A percentile compares a stretch with the other conserved stretches of the same genome.
Conservation (phyloP, 2,797 vertebrate genomes). For the Ibycter americanus region DNA sequence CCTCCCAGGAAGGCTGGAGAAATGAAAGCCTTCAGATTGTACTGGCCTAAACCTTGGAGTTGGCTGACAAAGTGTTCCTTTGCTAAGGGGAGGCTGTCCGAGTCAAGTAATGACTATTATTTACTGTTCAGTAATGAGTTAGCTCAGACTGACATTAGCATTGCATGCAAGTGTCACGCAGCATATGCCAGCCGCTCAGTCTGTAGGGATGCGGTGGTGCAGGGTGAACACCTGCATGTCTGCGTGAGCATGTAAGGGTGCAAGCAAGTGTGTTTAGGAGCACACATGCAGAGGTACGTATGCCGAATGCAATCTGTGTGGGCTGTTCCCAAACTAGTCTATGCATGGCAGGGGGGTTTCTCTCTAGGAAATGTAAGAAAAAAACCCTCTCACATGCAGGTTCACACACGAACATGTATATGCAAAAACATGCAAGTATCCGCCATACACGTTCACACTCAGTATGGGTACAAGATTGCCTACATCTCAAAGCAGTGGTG, state of each 20-base stretch:
- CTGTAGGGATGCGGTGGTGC: neutral
- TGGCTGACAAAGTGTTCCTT: neutral
- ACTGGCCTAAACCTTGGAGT: neutral
- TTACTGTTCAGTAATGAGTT: neutral
- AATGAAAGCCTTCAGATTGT: neutral
- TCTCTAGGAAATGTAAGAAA: neutral
- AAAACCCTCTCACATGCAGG: neutral
- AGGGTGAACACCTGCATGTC: neutral
- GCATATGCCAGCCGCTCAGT: rapidly evolving
- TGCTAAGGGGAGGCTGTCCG: neutral
- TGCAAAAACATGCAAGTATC: neutral
- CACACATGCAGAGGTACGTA: rapidly evolving
- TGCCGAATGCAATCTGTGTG: neutral
- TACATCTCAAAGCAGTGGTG: neutral
- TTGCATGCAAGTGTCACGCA: neutral
- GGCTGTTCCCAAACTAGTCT: neutral
- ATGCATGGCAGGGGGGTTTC: neutral
- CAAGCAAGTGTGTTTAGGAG: rapidly evolving
- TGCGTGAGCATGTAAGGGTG: neutral
- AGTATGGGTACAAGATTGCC: neutral
- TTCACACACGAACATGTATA: rapidly evolving
- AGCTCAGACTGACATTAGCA: neutral
- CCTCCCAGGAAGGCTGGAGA: neutral
- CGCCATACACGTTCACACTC: rapidly evolving
- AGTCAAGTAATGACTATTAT: rapidly evolving